These are phyloP conservation scores for Coenonympha arcania DNA, from an alignment of 2,888 invertebrate species.

Conservation along the genomic window DNA sequence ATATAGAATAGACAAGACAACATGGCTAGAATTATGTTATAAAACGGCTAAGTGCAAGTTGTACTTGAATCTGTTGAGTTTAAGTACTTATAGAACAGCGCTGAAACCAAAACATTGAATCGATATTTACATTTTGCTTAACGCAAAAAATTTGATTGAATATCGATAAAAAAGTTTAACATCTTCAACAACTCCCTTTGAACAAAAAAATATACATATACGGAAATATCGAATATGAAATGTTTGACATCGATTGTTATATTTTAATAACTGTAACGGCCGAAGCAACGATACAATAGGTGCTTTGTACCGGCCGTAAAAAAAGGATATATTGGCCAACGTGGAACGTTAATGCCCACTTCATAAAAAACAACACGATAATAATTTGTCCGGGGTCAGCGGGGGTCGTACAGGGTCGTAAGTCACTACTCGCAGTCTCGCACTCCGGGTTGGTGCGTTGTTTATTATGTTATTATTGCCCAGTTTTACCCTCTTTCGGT, in stretches of 20 bases:
- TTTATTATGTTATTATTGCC: constrained; percentile 41
- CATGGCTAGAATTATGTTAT: too few species aligned
- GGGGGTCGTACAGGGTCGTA: constrained; percentile 21
- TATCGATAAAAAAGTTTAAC: too few species aligned
- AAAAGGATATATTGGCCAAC: constrained; percentile 14
- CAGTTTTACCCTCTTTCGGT: constrained; percentile 13
- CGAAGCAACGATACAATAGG: constrained; percentile 9
- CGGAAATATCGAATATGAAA: background rate
- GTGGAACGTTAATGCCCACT: constrained; percentile 22
- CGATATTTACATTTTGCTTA: too few species aligned
- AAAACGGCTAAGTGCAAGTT: too few species aligned
- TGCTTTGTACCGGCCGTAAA: constrained; percentile 7
- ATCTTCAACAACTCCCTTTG: too few species aligned
- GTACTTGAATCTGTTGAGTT: too few species aligned
- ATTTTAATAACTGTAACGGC: background rate
- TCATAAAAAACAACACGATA: constrained; percentile 34
- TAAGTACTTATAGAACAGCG: too few species aligned
- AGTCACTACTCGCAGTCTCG: constrained; percentile 34
- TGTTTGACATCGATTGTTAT: background rate
- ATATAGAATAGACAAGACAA: too few species aligned
- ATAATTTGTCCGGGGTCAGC: constrained; percentile 34
- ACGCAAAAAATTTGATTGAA: too few species aligned
- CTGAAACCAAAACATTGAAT: too few species aligned
- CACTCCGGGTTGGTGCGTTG: constrained; percentile 32
- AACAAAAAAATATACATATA: too few species aligned